Percentiles rank a stretch among this genome's conserved stretches.
These are phyloP conservation scores for Clarias pachynema DNA, from an alignment of 2,797 vertebrate species.

Conservation along the genomic window DNA sequence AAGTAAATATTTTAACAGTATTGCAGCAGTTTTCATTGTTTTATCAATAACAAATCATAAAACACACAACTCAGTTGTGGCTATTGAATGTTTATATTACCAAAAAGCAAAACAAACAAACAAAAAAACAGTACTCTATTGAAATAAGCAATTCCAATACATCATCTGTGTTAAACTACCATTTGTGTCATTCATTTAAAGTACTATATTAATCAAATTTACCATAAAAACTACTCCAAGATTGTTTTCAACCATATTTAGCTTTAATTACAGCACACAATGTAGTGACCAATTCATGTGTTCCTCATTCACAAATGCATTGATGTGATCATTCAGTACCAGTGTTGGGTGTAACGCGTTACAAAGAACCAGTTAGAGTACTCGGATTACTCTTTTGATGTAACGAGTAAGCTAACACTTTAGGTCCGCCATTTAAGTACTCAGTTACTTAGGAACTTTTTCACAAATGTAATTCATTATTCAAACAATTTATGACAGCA, in stretches of 20 bases:
- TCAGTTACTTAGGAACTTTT: too few species aligned
- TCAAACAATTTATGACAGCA: too few species aligned
- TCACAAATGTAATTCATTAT: too few species aligned
- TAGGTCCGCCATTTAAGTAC: too few species aligned
- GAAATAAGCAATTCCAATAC: neutral
- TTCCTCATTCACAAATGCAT: too few species aligned
- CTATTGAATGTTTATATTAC: neutral
- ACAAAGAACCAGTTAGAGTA: too few species aligned
- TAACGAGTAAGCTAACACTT: too few species aligned
- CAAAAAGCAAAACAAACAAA: neutral
- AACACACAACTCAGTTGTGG: neutral
- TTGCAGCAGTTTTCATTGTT: neutral
- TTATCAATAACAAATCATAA: neutral
- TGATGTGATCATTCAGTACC: too few species aligned
- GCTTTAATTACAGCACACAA: too few species aligned
- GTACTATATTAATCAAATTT: neutral
- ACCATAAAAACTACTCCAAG: neutral
- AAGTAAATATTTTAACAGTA: neutral
- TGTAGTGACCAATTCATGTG: too few species aligned
- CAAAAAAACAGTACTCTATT: neutral
- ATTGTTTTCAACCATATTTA: neutral
- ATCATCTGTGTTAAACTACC: neutral
- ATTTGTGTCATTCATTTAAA: neutral
- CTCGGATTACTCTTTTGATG: too few species aligned
- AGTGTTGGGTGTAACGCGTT: too few species aligned